Percentiles rank a stretch among this genome's conserved stretches.
These are phyloP conservation scores for Aplodontia rufa DNA, from an alignment of 2,113 vertebrate species.

Conservation along the genomic window DNA sequence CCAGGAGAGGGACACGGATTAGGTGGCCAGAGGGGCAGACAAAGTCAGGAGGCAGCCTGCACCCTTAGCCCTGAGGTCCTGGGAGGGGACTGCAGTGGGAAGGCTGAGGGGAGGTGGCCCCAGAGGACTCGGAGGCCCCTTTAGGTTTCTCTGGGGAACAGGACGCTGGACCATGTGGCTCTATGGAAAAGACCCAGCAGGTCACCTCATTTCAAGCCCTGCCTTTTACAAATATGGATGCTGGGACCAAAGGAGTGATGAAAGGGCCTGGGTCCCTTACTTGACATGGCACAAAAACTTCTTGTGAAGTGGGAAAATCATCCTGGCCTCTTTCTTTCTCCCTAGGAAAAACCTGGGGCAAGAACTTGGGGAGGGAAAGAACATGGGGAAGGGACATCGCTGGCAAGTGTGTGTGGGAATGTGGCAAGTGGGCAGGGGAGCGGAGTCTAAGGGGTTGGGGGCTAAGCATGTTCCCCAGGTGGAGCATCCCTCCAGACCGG, in stretches of 20 bases:
- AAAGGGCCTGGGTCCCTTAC: neutral
- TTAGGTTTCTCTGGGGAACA: neutral
- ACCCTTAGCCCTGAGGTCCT: neutral
- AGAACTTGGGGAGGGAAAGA: neutral
- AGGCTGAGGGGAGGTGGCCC: neutral
- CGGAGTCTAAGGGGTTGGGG: accelerated
- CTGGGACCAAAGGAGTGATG: neutral
- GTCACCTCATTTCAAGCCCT: neutral
- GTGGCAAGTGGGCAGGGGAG: neutral
- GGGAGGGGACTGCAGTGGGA: neutral
- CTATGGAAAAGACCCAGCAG: neutral
- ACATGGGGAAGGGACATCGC: neutral
- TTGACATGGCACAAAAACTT: neutral
- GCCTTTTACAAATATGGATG: neutral
- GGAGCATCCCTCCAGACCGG: neutral
- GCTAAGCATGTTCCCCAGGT: neutral
- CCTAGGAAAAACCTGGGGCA: neutral
- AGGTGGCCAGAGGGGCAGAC: neutral
- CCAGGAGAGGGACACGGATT: neutral
- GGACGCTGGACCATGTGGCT: neutral
- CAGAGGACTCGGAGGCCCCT: neutral
- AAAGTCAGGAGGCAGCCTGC: neutral
- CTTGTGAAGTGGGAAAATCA: neutral
- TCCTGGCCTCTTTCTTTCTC: neutral
- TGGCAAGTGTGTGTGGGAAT: accelerated